Conservation (phyloP, 2,113 vertebrate species). For the Tor tambroides region DNA sequence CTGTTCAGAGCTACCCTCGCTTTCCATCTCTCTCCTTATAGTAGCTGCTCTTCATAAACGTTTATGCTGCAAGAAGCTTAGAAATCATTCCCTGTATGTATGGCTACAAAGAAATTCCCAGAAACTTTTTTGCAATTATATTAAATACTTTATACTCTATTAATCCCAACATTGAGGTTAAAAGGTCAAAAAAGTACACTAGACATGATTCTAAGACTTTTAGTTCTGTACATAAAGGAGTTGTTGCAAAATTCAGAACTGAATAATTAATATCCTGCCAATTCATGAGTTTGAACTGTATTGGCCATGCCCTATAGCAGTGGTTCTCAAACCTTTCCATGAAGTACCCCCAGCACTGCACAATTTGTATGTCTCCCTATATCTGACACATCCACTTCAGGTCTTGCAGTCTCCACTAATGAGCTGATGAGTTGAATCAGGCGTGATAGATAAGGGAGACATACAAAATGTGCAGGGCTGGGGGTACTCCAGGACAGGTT, state of each 20-base stretch:
- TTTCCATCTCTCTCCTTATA: slow-evolving; percentile 34
- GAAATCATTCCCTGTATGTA: not conserved
- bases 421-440: too few relatives aligned
- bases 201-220: not conserved
- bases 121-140: not conserved
- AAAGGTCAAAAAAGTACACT: not conserved
- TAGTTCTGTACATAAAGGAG: not conserved
- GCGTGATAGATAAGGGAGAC: too few relatives aligned
- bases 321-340: too few relatives aligned
- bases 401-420: too few relatives aligned
- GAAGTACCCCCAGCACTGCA: too few relatives aligned
- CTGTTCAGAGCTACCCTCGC: slow-evolving; percentile 41
- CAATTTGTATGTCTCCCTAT: too few relatives aligned
- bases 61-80: slow-evolving; percentile 31
- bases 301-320: not conserved
- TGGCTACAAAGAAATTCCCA: not conserved
- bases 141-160: not conserved
- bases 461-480: too few relatives aligned
- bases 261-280: not conserved
- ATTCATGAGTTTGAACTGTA: not conserved
- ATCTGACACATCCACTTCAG: too few relatives aligned
- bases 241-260: not conserved
- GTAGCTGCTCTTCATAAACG: slow-evolving; percentile 34
- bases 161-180: not conserved
- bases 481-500: too few relatives aligned